Base-by-base conservation (phyloP, 2,888 invertebrate species). In the Troilus luridus region DNA sequence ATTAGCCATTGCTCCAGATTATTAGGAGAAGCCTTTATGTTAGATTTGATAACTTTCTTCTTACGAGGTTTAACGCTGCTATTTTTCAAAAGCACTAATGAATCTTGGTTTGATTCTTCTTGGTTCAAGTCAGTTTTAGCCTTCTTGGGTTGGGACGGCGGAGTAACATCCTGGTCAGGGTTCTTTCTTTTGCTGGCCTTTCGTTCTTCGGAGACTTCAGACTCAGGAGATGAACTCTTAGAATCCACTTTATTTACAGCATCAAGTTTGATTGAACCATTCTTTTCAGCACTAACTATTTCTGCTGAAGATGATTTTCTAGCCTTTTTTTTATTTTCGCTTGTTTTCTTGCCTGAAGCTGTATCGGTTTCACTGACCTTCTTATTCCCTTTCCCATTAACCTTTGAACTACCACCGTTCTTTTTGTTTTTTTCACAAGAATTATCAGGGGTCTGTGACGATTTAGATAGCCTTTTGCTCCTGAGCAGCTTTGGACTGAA, bases 1-100 rank as follows among this genome's bases (percentile, higher is more conserved):
- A 91, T 91, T 8, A 91, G 60, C 91, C 91, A 91, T 17, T 89
- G 88, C 24, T 91, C 89, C n/a, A 91, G 59, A 89, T 88, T 89
- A 81, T 77, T 81, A 27, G 60, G 77, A 19, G 88, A 88, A 17
- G 54, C 21, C 88, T 91, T 91, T 14, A 89, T 88, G 54, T 72
- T 88, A n/a, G 91, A 88, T 58, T 88, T 72, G 14, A 88, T 64
- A 41, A 90, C 54, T 41, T 90, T 88, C 41, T 90, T 90, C 77
- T 90, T 90, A n/a, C 90, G 90, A 54, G 90, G 90, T 77, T 90
- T 90, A 21, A 56, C 56, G 24, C 12, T 88, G 10, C 12, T 90
- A 56, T 58, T 90, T 64, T 90, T 90, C 19, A 90, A n/a, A 17
- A 90, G 58, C 5, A 58, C n/a, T 58, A 90, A n/a, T 56, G 90